Base-by-base conservation (phyloP, 2,888 invertebrate species). In the Lasioglossum pauxillum region DNA sequence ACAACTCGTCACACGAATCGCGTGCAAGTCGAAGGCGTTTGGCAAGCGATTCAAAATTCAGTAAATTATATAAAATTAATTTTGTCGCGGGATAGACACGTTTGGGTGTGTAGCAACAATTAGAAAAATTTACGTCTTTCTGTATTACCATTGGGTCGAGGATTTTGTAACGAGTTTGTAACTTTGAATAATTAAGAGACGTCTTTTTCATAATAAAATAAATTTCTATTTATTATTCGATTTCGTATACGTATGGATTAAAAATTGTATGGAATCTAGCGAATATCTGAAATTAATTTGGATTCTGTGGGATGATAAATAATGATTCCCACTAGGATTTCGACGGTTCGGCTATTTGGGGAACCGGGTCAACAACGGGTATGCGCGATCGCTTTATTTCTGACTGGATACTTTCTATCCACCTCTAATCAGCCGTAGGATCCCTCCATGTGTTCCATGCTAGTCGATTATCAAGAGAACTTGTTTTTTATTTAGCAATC, bases 401-500 rank as follows among this genome's bases (percentile, higher is more conserved):
- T 86, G 83, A 77, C 79, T 77, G 83, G 89, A 86, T 89, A 93
- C 93, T 93, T 93, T 93, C 93, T 93, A 93, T 64, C 75, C 64
- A 75, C 75, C 86, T 84, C 76, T 60, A 75, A 64, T 69, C 67
- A 38, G 19, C 41, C 41, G 49, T 71, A 38, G 38, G 73, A 35
- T 41, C 75, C 72, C n/a, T 35, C 44, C 35, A 53, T 16, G 31
- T 31, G 31, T 64, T 64, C 31, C 44, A 16, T 3, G 64, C 16
- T 5, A 14, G 3, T 12, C 10, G n/a, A 79, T 82, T 31, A 75
- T 80, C 71, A 19, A 67, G n/a, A 60, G 38, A 73, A n/a, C 60
- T 35, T n/a, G 10, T 57, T 53, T 16, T 71, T 49, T 5, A n/a
- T 53, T 53, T 2, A 53, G 53, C 53, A 53, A 23, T 53, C 19